Base-by-base conservation (phyloP, 2,797 vertebrate genomes). In the Silurus lanzhouensis region DNA sequence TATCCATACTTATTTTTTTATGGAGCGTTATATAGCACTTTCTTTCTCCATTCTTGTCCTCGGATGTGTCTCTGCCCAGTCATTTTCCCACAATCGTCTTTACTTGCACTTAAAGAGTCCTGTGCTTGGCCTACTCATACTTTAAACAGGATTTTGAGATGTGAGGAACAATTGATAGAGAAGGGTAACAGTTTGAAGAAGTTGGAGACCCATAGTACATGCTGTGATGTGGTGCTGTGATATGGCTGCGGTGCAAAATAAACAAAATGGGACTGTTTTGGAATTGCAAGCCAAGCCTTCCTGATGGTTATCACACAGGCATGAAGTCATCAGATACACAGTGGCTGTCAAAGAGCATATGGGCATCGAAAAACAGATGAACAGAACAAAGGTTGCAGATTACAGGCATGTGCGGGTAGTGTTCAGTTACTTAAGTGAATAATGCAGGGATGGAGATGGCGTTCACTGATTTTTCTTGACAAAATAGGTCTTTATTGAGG, bases 81-180 rank as follows among this genome's bases (percentile, higher is more conserved):
- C 17, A 4, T 72, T n/a, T 72, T 72, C 20, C 46, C 57, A 22
- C 15, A 58, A 0, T 58, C 55, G 3, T 12, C 74, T 57, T 74
- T 75, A 75, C 6, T 80, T 10, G 2, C 13, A 66, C 3, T 10
- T 52, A 4, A 66, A 19, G 58, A n/a, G 48, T 55, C 31, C 63
- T 80, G 10, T 55, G 97, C 19, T 91, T 99, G 92, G 97, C 97
- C 76, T 99, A 97, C n/a, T 97, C 96, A 0, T 96, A 97, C 60
- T 78, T 61, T 10, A 63, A 78, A 78, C 38, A 44, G 5, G 2
- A 1, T 44, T 44, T 2, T 12, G 74, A 76, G 5, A 22, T 78
- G 58, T 77, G 25, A 58, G 20, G 55, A 60, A 9, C 25, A 38
- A 2, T 60, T 9, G 20, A 9, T 78, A 12, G 19, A 78, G 76